A percentile compares a stretch with the other conserved stretches of the same genome.
These are phyloP conservation scores for Bombus superbus DNA, from an alignment of 1,140 invertebrate species.

Conservation along the genomic window DNA sequence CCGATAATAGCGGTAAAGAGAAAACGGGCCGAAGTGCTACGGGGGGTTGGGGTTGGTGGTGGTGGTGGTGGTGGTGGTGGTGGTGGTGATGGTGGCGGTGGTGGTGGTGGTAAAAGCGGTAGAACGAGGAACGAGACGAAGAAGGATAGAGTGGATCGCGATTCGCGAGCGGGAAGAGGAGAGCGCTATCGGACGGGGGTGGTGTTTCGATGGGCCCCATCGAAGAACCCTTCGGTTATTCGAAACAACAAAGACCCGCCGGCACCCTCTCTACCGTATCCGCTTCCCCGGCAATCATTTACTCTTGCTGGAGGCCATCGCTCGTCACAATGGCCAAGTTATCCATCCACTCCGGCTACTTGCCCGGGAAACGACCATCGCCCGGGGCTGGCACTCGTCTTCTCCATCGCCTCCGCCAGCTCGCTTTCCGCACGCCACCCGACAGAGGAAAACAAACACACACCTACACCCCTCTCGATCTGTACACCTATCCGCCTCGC, in stretches of 20 bases:
- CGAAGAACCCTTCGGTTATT: constrained; percentile 80
- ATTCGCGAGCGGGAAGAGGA: background rate
- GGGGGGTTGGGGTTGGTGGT: constrained; percentile 25
- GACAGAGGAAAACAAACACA: constrained; percentile 47
- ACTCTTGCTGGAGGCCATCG: constrained; percentile 79
- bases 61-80: constrained; percentile 22
- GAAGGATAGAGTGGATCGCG: constrained; percentile 18
- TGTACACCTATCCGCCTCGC: background rate
- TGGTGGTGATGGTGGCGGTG: constrained; percentile 9
- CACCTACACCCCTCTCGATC: constrained; percentile 1
- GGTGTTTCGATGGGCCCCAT: constrained; percentile 66
- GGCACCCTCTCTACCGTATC: constrained; percentile 70
- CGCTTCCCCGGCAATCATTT: constrained; percentile 79
- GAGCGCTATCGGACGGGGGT: constrained; percentile 14
- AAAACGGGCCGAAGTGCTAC: constrained; percentile 49
- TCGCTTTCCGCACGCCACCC: constrained; percentile 61
- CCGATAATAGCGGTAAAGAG: constrained; percentile 78
- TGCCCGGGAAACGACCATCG: constrained; percentile 77
- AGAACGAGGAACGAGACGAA: background rate
- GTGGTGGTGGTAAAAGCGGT: constrained; percentile 11
- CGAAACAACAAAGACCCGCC: constrained; percentile 81
- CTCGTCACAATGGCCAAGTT: constrained; percentile 81
- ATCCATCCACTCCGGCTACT: constrained; percentile 81
- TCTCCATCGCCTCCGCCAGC: constrained; percentile 65
- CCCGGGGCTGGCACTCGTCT: constrained; percentile 71